Base-by-base conservation (phyloP, 2,797 vertebrate genomes). In the Ctenochaetus hawaiiensis region DNA sequence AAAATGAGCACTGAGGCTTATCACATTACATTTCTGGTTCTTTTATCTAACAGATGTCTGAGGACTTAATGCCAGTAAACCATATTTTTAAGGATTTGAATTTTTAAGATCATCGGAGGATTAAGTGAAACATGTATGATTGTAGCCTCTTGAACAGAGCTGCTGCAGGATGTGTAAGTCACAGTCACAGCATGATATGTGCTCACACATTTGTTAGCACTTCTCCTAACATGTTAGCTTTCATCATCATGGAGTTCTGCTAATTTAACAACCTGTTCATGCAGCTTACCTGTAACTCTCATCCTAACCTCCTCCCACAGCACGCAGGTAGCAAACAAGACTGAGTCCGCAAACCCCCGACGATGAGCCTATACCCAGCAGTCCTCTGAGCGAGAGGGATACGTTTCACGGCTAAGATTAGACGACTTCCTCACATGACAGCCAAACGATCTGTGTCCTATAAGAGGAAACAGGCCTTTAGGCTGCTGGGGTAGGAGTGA, bases 341-440 rank as follows among this genome's bases (percentile, higher is more conserved):
- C 43, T 47, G 77, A 86, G 63, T 54, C 51, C 67, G 52, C 71
- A 18, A 81, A 41, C 59, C 30, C 57, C 56, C 10, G 39, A 81
- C 78, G 14, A 26, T 45, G 0, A 81, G 84, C 74, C 63, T 54
- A 7, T 23, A 86, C 62, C 81, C 73, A 51, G 68, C 80, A 72
- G 75, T 8, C 58, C 83, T 67, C 54, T 6, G 45, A 56, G 76
- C 18, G 12, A 71, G 72, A 48, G 66, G 67, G 92, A 66, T 88
- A 69, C 18, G 86, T 91, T 94, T 92, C 90, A 87, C 82, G 0
- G 92, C 95, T 95, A 95, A 94, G 94, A 94, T 96, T 96, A 96
- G 95, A 91, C 59, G 54, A 88, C 93, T 94, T 93, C 90, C 93
- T 95, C 93, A 91, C 84, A 95, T 95, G 94, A 95, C 94, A 94